These are phyloP conservation scores for Ooceraea biroi DNA, from an alignment of 1,140 invertebrate genomes.

Conservation along the genomic window DNA sequence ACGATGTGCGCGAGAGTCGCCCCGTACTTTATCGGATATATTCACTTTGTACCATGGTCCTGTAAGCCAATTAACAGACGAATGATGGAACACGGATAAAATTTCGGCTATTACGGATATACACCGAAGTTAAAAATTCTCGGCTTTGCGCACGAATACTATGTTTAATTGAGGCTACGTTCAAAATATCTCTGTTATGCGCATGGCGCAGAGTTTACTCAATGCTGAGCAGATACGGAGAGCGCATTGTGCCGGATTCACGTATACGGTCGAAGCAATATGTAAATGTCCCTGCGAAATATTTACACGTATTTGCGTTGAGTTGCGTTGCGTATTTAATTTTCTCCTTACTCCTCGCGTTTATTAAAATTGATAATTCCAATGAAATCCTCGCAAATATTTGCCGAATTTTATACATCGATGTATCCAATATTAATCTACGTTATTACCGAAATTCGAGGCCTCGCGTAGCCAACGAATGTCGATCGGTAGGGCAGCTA, in stretches of 20 bases:
- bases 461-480: conserved; percentile 15
- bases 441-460: conserved; percentile 47
- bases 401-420: conserved; percentile 47
- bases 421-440: conserved; percentile 55
- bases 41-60: conserved; percentile 67
- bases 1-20: conserved; percentile 28
- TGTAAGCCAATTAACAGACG: conserved; percentile 68
- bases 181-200: conserved; percentile 60
- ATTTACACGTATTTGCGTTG: conserved; percentile 56
- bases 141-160: conserved; percentile 35
- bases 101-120: conserved; percentile 62
- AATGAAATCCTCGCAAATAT: conserved; percentile 58
- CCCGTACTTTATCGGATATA: conserved; percentile 70
- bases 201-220: conserved; percentile 48
- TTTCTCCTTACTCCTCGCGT: conserved; percentile 27
- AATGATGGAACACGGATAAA: conserved; percentile 65
- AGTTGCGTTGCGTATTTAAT: conserved; percentile 63
- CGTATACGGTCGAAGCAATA: neutral
- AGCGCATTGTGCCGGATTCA: conserved; percentile 37
- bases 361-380: conserved; percentile 68
- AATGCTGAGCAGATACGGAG: conserved; percentile 15
- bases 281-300: conserved; percentile 55
- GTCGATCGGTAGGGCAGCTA: neutral
- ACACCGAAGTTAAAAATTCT: conserved; percentile 62
- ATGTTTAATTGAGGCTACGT: conserved; percentile 61